Evolutionary conservation across 2,888 invertebrate genomes (phyloP).

Genomic region (Parnassius apollo): DNA sequence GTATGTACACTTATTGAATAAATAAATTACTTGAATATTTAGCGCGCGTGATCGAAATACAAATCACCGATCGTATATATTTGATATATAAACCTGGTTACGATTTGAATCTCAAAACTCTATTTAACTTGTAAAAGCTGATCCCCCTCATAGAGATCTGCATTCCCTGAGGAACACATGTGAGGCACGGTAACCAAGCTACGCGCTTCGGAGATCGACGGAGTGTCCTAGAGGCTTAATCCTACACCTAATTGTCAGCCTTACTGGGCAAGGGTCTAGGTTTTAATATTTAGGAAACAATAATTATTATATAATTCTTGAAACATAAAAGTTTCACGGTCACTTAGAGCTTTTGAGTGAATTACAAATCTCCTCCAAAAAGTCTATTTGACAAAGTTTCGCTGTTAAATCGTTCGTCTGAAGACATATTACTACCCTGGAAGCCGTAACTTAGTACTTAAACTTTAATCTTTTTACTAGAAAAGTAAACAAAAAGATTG

Average conservation of each 20-base stretch:
- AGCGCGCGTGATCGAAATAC: too few species aligned
- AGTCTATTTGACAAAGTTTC: slow-evolving; percentile 72
- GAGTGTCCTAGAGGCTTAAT: slow-evolving; percentile 45
- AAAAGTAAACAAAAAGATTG: slow-evolving; percentile 58
- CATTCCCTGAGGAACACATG: slow-evolving; percentile 53
- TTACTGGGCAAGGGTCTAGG: slow-evolving; percentile 43
- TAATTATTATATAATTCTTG: slow-evolving; percentile 64
- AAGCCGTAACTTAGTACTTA: slow-evolving; percentile 65
- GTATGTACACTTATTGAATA: too few species aligned
- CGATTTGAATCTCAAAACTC: too few species aligned
- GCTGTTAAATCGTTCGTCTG: slow-evolving; percentile 74
- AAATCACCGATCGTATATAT: too few species aligned
- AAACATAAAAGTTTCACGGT: slow-evolving; percentile 76
- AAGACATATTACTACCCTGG: slow-evolving; percentile 63
- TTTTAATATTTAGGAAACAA: slow-evolving; percentile 40
- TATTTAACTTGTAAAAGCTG: slow-evolving; percentile 20
- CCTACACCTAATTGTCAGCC: slow-evolving; percentile 48
- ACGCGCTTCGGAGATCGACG: too few species aligned
- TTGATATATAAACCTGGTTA: too few species aligned
- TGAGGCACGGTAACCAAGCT: slow-evolving; percentile 59
- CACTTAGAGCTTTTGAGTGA: slow-evolving; percentile 79
- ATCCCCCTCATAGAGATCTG: slow-evolving; percentile 38
- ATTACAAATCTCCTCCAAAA: slow-evolving; percentile 77
- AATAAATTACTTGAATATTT: too few species aligned
- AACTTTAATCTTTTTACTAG: too few species aligned